phyloP scores from a whole-genome alignment of 2,888 invertebrate species.

The Chymomyza fuscimana region DNA sequence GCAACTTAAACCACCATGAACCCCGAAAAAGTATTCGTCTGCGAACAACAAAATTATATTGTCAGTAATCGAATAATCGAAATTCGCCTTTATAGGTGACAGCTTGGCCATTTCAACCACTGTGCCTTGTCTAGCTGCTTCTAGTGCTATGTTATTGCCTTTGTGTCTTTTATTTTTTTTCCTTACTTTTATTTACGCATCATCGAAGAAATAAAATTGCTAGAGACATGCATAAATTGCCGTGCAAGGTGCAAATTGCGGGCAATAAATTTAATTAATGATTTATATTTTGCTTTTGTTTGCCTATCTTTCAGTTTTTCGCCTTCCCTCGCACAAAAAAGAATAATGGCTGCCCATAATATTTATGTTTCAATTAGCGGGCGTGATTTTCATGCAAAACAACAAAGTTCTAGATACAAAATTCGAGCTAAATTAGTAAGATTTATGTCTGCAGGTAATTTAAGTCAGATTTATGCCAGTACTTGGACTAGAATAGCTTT shows the following conservation, averaged over 20 bases:
- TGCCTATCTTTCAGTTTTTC: neutral
- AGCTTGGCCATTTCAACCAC: too few relatives aligned
- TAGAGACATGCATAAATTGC: conserved; percentile 60
- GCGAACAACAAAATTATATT: too few relatives aligned
- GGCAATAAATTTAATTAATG: conserved; percentile 72
- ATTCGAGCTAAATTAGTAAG: conserved; percentile 26
- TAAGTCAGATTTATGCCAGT: conserved; percentile 51
- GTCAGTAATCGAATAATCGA: too few relatives aligned
- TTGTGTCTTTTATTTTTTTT: conserved; percentile 7
- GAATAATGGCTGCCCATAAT: conserved; percentile 43
- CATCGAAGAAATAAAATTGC: conserved; percentile 43
- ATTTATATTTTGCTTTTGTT: conserved; percentile 47
- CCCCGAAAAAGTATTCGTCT: too few relatives aligned
- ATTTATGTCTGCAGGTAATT: conserved; percentile 31
- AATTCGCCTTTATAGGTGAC: too few relatives aligned
- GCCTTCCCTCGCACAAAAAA: conserved; percentile 1
- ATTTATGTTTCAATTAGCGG: conserved; percentile 62
- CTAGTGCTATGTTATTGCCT: conserved; percentile 8
- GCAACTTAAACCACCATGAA: too few relatives aligned
- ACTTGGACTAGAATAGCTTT: conserved; percentile 16
- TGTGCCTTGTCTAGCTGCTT: neutral
- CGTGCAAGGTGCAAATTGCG: conserved; percentile 66
- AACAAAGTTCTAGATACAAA: neutral
- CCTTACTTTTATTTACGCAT: conserved; percentile 23
- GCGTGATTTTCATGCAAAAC: conserved; percentile 56